These are phyloP conservation scores for Drepanosiphum platanoidis DNA, from an alignment of 2,888 invertebrate species.

Conservation along the genomic window DNA sequence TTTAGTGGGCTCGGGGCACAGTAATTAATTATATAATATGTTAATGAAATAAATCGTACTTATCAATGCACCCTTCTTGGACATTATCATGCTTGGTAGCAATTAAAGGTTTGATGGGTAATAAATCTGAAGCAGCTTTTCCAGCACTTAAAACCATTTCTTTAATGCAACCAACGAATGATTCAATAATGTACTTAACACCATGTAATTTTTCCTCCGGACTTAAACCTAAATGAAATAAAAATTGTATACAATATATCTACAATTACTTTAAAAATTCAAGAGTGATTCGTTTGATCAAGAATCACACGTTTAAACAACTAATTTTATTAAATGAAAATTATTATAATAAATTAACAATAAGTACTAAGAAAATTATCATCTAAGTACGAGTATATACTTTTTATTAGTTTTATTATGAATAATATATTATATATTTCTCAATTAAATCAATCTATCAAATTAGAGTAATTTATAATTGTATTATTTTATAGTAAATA, in stretches of 20 bases:
- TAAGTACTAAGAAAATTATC: too few relatives aligned
- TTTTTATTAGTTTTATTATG: too few relatives aligned
- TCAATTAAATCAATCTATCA: too few relatives aligned
- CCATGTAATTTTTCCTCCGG: constrained; percentile 89
- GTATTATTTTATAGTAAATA: constrained; percentile 4
- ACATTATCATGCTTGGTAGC: constrained; percentile 91
- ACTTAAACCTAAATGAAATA: constrained; percentile 75
- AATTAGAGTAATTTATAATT: background rate
- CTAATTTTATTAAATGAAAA: too few relatives aligned
- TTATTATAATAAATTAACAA: too few relatives aligned
- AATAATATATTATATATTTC: too few relatives aligned
- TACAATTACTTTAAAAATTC: too few relatives aligned
- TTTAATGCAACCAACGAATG: constrained; percentile 90
- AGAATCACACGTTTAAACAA: too few relatives aligned
- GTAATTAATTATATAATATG: background rate
- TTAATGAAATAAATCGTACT: constrained; percentile 67
- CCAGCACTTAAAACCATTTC: constrained; percentile 87
- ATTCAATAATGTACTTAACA: constrained; percentile 91
- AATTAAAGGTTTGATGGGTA: constrained; percentile 83
- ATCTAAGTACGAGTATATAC: too few relatives aligned
- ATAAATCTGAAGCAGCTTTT: constrained; percentile 83
- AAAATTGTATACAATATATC: too few relatives aligned
- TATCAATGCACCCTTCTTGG: constrained; percentile 87
- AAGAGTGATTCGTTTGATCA: too few relatives aligned
- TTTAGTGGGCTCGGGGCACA: too few relatives aligned